Evolutionary conservation across 2,797 vertebrate genomes (phyloP).

Genomic region (Sibirionetta formosa): DNA sequence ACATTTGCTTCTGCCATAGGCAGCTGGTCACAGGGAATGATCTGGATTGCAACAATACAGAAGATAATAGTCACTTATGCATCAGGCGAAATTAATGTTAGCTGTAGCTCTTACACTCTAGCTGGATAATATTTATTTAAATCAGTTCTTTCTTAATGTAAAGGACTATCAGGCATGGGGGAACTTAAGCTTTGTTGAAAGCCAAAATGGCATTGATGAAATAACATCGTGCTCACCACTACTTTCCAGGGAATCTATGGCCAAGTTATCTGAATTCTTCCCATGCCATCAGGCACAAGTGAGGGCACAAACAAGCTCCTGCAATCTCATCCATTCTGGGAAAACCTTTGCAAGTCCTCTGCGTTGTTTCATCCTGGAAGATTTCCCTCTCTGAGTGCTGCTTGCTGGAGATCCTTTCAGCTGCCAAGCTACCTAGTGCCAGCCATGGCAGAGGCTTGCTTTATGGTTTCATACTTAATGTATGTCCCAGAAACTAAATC

Average conservation of each 20-base stretch:
- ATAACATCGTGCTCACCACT: not conserved
- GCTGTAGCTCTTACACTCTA: not conserved
- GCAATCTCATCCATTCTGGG: not conserved
- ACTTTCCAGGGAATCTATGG: not conserved
- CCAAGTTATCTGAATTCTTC: conserved; percentile 13
- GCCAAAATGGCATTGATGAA: not conserved
- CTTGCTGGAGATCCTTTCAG: not conserved
- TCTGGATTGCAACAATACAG: not conserved
- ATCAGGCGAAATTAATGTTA: not conserved
- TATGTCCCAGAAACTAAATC: too few relatives aligned
- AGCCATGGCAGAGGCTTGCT: not conserved
- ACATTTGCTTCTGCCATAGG: not conserved
- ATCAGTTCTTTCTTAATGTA: not conserved
- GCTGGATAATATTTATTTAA: not conserved
- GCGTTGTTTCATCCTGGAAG: not conserved
- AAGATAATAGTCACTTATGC: not conserved
- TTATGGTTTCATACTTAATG: not conserved
- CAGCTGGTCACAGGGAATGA: not conserved
- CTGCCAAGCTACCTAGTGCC: not conserved
- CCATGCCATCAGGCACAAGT: not conserved
- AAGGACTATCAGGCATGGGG: not conserved
- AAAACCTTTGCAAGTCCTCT: not conserved
- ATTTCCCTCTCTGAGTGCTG: not conserved
- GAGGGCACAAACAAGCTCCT: not conserved
- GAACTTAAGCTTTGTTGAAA: not conserved